Base-by-base conservation (phyloP, 2,113 vertebrate genomes). In the Rattus rattus region DNA sequence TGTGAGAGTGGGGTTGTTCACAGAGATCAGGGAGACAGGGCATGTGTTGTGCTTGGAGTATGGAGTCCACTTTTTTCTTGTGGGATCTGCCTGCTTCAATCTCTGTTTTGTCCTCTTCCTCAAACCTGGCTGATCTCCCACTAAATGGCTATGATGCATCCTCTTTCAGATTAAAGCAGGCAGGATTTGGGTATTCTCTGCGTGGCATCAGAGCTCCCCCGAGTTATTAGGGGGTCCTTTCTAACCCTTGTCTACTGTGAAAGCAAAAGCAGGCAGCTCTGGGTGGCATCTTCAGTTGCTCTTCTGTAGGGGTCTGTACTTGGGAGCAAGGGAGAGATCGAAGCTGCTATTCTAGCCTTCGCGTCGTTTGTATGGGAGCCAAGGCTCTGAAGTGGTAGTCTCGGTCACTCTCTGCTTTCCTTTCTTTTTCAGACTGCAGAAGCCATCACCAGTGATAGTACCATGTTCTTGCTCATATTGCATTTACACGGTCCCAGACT, bases 241-340 rank as follows among this genome's bases (percentile, higher is more conserved):
- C 67, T 65, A 28, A 22, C 28, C 2, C 70, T 49, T 49, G 91
- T 79, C 93, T 84, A 0, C 56, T 28, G 22, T 79, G 73, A 86
- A 56, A 88, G 61, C 67, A 72, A 94, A 89, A 95, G 65, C 59
- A 72, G 61, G 26, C 24, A 92, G 43, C 79, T n/a, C 89, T 84
- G 26, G 88, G 26, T 61, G 0, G 47, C 28, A 30, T 88, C 39
- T 89, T 30, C 73, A 77, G 91, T 61, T 96, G 63, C 24, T 92
- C 73, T 93, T 94, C 54, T 69, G 59, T 30, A 52, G 49, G 26
- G 9, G n/a, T 19, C 1, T 90, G 17, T 52, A 47, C 56, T 72
- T 59, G 76, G 52, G 49, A 76, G 49, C 22, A 24, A 91, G 61
- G 59, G 30, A 17, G 20, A 26, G 89, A 33, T 0, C 20, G 47